Base-by-base conservation (phyloP, 2,113 vertebrate genomes). In the Atrichornis clamosus region DNA sequence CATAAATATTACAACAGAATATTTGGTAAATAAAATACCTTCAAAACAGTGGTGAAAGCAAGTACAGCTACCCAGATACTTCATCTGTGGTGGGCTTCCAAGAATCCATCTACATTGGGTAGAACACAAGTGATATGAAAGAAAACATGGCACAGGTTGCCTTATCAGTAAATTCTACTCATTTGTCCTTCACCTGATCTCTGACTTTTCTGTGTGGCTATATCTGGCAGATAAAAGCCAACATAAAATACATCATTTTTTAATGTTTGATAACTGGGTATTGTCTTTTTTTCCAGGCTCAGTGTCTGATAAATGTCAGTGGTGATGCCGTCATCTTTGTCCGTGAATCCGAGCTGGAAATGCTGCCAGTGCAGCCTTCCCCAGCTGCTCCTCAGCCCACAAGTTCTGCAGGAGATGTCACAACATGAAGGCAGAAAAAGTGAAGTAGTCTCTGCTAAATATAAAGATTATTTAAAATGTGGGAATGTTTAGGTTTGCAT, bases 231-330 rank as follows among this genome's bases (percentile, higher is more conserved):
- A 15, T 76, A 7, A 0, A 23, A 75, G 28, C 39, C 55, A 73
- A 22, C 7, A 41, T 47, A 27, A 50, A 46, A 13, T 19, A 26
- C 0, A 1, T 27, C 35, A 1, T 12, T 35, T 37, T 27, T 33
- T 47, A 9, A 24, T 59, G 53, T 53, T 44, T 55, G 14, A 8
- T 97, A 41, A 90, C 18, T 35, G 46, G 1, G 1, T 60, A 0
- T 42, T 79, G 30, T 65, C 28, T 18, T 26, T 49, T 30, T 33
- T 35, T 12, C 46, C 78, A 99, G 99, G 99, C 99, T 27, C 99
- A 99, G 97, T 99, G 99, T 97, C 99, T 99, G 84, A 99, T 99
- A 74, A 99, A 99, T 12, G 99, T 99, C 52, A 99, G 99, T 32
- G 99, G 99, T 1, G 99, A 99, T 23, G 99, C 99, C 0, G 99